Percentiles rank a stretch among this genome's conserved stretches.
phyloP scores from a whole-genome alignment of 2,113 vertebrate species.

The Cyrtonyx montezumae region DNA sequence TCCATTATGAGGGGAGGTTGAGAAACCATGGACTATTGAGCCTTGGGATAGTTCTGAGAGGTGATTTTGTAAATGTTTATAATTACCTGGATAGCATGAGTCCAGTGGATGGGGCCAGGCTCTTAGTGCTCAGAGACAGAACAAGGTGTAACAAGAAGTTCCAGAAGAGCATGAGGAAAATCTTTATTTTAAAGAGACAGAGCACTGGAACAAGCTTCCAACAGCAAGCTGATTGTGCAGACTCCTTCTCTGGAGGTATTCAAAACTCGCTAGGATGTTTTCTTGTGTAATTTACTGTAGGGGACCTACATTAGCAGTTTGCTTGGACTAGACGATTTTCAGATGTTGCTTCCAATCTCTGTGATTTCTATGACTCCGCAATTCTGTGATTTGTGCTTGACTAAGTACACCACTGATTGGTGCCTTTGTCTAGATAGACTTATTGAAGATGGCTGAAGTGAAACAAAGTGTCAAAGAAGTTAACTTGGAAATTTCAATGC shows the following conservation, averaged over 20 bases:
- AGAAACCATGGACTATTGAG: background rate
- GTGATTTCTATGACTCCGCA: background rate
- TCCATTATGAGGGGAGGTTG: background rate
- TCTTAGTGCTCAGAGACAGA: too few species aligned
- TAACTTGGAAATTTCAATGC: background rate
- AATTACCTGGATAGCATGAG: background rate
- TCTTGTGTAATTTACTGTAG: too few species aligned
- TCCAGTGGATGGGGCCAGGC: background rate
- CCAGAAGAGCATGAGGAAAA: background rate
- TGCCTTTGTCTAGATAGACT: background rate
- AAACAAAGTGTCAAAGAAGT: background rate
- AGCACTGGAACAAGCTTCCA: too few species aligned
- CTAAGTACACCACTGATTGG: background rate
- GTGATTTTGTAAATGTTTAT: background rate
- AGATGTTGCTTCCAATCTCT: background rate
- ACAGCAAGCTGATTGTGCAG: too few species aligned
- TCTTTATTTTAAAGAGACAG: background rate
- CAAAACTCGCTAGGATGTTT: background rate
- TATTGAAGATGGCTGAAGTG: background rate
- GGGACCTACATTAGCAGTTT: background rate
- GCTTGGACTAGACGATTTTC: background rate
- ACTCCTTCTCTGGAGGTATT: background rate
- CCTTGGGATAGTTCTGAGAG: background rate
- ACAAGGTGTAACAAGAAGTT: too few species aligned
- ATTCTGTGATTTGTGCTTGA: background rate